Evolutionary conservation across 1,140 invertebrate species (phyloP), one percentile per base, ranked within the genome.

Genomic region (Lucilia cuprina): DNA sequence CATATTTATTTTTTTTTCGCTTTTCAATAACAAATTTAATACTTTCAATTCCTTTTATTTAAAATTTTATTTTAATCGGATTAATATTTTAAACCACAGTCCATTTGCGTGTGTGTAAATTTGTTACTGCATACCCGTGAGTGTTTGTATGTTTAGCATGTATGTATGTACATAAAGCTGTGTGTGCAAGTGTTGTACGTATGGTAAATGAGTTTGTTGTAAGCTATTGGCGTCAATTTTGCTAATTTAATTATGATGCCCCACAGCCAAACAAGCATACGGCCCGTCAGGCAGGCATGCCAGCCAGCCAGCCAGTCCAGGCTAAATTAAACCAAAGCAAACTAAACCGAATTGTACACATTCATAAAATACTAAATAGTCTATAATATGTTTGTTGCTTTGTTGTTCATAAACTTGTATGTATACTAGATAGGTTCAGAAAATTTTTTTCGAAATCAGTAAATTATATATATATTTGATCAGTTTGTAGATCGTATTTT

Each of bases 221-320:
- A 34, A 35, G 41, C 75, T 55, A 21, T 82, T 55, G 80, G 49
- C 80, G 49, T 82, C 49, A 82, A 55, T 55, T 82, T 82, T 82
- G 47, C 80, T 82, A 82, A 82, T 82, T 82, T 82, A 82, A 82
- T 82, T 82, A 82, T 55, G 21, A 50, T 82, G 41, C 49, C 41
- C 75, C 34, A 41, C 19, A 70, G 65, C 65, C 14, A n/a, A 17
- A 14, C n/a, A 60, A 60, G 55, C 55, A 60, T 17, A 17, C 14
- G 14, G 13, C 17, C 55, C 55, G 55, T 7, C 55, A 10, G 65
- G 19, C n/a, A 25, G 65, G n/a, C 65, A 70, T 10, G 65, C n/a
- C 65, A 70, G 65, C 25, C 25, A 30, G 65, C n/a, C 65, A 70
- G 65, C 25, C 25, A 30, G 25, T 19, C 65, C 65, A 70, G 19